Conservation (phyloP, 2,888 invertebrate species). For the Drosophila paranaensis region DNA sequence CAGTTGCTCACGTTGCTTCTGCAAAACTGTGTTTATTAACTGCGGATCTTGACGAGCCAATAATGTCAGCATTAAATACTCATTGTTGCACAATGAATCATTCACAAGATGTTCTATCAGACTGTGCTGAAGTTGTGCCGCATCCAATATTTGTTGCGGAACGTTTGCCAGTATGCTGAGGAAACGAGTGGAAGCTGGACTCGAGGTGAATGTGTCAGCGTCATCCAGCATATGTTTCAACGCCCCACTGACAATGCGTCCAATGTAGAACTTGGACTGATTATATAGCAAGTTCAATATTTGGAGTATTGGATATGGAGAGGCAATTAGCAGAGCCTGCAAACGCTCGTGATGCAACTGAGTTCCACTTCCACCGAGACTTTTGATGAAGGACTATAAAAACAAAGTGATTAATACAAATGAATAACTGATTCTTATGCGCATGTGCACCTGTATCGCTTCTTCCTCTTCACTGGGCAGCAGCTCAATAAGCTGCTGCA, state of each 20-base stretch:
- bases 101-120: constrained; percentile 51
- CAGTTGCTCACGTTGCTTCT: constrained; percentile 41
- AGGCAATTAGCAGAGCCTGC: constrained; percentile 32
- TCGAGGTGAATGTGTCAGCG: constrained; percentile 15
- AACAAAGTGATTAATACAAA: background rate
- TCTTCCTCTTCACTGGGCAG: constrained; percentile 59
- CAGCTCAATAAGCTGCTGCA: constrained; percentile 59
- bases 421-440: background rate
- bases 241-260: constrained; percentile 45
- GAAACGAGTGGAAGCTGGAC: constrained; percentile 35
- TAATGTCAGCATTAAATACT: constrained; percentile 67
- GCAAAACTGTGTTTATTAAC: constrained; percentile 58
- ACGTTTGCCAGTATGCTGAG: constrained; percentile 74
- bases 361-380: constrained; percentile 30
- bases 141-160: constrained; percentile 63
- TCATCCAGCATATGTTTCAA: constrained; percentile 53
- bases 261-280: constrained; percentile 54
- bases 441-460: constrained; percentile 56
- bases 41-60: constrained; percentile 65
- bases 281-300: constrained; percentile 51
- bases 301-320: constrained; percentile 70
- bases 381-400: constrained; percentile 51
- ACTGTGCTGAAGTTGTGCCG: constrained; percentile 44
- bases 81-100: constrained; percentile 37
- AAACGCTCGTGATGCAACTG: constrained; percentile 40